Base-by-base conservation (phyloP, 2,797 vertebrate genomes). In the Falco biarmicus region DNA sequence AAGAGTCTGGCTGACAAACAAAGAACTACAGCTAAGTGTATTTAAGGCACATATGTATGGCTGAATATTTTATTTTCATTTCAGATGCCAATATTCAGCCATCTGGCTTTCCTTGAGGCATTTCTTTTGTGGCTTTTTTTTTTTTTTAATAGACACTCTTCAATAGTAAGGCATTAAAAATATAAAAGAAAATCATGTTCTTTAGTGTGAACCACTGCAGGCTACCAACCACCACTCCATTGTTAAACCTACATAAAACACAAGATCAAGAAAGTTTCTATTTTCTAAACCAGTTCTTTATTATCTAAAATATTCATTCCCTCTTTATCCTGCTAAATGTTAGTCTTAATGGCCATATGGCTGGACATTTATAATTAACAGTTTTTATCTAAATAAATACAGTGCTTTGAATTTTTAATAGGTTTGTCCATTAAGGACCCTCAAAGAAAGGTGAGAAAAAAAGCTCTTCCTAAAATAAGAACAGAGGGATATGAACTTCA, bases 291-390 rank as follows among this genome's bases (percentile, higher is more conserved):
- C 94, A 95, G 97, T 93, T 96, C 96, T 98, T 97, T 96, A 97
- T 97, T 96, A 82, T 70, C 96, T 94, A 92, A 87, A 93, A 87
- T 79, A 91, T 84, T 97, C 80, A 89, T 96, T 97, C 74, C 66
- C n/a, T 95, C 64, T 77, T 86, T 90, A 94, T 89, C 61, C 64
- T 87, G 84, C 54, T 79, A 87, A 3, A 2, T 63, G 39, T 69
- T 82, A 90, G 90, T 76, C 82, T 63, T 93, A 94, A 73, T 82
- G 84, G 94, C 92, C 96, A 97, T 97, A 98, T 96, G 96, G 84
- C 77, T 78, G 13, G 89, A 94, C 87, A 97, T 98, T 96, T 97
- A 98, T 98, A 98, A 98, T 98, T 97, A 98, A 98, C 93, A 94
- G 80, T 66, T 97, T 95, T 96, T 90, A 94, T 86, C 87, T 90